Conservation (phyloP, 2,797 vertebrate genomes). For the Leptoclinus maculatus region DNA sequence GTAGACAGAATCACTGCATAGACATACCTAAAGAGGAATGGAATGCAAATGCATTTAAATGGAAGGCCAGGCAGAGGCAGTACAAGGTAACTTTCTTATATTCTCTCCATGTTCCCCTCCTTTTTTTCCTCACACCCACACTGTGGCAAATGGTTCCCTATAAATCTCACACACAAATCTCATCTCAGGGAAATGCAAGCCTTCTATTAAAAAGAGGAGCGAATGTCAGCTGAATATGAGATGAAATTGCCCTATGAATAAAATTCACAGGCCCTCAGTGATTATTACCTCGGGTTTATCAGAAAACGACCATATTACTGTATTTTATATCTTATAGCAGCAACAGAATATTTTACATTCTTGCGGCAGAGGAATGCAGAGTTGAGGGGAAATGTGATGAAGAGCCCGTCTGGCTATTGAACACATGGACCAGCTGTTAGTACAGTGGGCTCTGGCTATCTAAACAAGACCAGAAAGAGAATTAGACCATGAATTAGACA, state of each 20-base stretch:
- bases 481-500: neutral
- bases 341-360: conserved; percentile 42
- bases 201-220: conserved; percentile 68
- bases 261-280: conserved; percentile 65
- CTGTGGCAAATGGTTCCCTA: conserved; percentile 53
- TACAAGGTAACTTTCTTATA: conserved; percentile 43
- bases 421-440: conserved; percentile 27
- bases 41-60: conserved; percentile 47
- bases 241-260: conserved; percentile 73
- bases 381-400: conserved; percentile 20
- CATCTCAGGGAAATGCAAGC: conserved; percentile 67
- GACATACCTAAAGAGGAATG: conserved; percentile 45
- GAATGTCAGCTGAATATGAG: conserved; percentile 66
- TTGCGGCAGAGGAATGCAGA: conserved; percentile 22
- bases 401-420: conserved; percentile 2
- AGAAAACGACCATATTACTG: conserved; percentile 59
- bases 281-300: conserved; percentile 71
- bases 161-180: conserved; percentile 69
- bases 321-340: conserved; percentile 62
- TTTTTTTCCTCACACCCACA: conserved; percentile 37
- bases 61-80: neutral
- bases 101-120: conserved; percentile 37
- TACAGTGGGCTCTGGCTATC: conserved; percentile 9
- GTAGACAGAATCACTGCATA: conserved; percentile 14
- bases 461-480: conserved; percentile 24